These are phyloP conservation scores for Ectobius pallidus DNA, from an alignment of 2,888 invertebrate species.

Conservation along the genomic window DNA sequence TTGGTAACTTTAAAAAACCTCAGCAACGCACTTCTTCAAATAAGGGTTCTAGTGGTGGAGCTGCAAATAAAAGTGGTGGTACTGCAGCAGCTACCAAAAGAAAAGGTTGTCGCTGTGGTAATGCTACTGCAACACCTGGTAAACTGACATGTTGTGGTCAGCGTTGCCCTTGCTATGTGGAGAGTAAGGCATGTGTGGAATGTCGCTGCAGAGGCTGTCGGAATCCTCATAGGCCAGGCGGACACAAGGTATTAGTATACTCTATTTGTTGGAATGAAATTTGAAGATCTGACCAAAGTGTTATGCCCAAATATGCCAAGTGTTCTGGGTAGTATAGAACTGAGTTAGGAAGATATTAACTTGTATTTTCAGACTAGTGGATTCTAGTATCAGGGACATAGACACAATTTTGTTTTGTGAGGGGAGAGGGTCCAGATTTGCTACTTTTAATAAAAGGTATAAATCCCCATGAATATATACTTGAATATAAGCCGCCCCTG, in stretches of 20 bases:
- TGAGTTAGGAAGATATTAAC: too few relatives aligned
- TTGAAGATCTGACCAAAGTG: too few relatives aligned
- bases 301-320: too few relatives aligned
- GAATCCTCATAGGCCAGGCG: slow-evolving; percentile 86
- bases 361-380: too few relatives aligned
- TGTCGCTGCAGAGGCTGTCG: slow-evolving; percentile 93
- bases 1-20: slow-evolving; percentile 60
- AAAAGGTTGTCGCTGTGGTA: slow-evolving; percentile 85
- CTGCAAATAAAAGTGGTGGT: slow-evolving; percentile 18
- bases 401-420: too few relatives aligned
- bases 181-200: slow-evolving; percentile 85
- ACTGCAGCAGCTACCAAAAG: slow-evolving; percentile 27
- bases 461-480: too few relatives aligned
- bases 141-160: slow-evolving; percentile 93
- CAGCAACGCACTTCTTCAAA: slow-evolving; percentile 46
- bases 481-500: too few relatives aligned
- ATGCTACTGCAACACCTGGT: slow-evolving; percentile 86
- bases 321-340: too few relatives aligned
- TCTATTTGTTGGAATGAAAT: too few relatives aligned
- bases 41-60: slow-evolving; percentile 7
- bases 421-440: too few relatives aligned
- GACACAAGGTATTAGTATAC: slow-evolving; percentile 77
- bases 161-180: slow-evolving; percentile 92
- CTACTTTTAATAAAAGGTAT: too few relatives aligned
- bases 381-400: too few relatives aligned